These are phyloP conservation scores for Aphelocoma californica DNA, from an alignment of 2,797 vertebrate genomes.

Conservation along the genomic window DNA sequence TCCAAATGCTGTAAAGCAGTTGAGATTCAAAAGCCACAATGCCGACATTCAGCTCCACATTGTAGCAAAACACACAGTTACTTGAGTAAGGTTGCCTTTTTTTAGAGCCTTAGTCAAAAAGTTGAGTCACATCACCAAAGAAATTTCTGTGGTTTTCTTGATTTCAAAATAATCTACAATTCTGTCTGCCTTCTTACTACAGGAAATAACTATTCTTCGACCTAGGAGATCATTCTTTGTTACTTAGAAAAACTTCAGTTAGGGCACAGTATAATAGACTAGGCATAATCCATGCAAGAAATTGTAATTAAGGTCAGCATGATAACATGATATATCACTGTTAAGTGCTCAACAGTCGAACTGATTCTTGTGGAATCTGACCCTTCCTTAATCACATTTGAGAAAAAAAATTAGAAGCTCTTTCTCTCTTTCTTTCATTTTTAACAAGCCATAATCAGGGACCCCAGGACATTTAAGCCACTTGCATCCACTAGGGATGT, in stretches of 20 bases:
- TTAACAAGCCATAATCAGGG: neutral
- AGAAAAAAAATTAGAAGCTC: neutral
- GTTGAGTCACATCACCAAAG: neutral
- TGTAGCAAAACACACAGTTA: neutral
- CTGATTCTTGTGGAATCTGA: fast-evolving
- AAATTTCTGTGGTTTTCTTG: neutral
- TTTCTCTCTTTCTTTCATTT: too few relatives aligned
- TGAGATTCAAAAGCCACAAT: neutral
- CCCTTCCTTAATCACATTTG: neutral
- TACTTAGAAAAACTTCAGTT: neutral
- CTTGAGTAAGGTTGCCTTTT: neutral
- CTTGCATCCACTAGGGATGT: neutral
- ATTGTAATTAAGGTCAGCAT: neutral
- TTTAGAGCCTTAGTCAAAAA: neutral
- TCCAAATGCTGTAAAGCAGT: neutral
- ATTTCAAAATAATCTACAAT: neutral
- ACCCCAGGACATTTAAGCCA: neutral
- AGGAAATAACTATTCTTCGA: neutral
- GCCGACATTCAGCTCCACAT: neutral
- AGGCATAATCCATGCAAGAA: neutral
- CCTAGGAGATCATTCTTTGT: neutral
- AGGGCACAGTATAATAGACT: neutral
- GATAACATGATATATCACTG: too few relatives aligned
- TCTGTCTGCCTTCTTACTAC: neutral
- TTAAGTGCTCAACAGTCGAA: fast-evolving